Evolutionary conservation across 2,888 invertebrate genomes (phyloP).

Genomic region (Nomada ruficornis): DNA sequence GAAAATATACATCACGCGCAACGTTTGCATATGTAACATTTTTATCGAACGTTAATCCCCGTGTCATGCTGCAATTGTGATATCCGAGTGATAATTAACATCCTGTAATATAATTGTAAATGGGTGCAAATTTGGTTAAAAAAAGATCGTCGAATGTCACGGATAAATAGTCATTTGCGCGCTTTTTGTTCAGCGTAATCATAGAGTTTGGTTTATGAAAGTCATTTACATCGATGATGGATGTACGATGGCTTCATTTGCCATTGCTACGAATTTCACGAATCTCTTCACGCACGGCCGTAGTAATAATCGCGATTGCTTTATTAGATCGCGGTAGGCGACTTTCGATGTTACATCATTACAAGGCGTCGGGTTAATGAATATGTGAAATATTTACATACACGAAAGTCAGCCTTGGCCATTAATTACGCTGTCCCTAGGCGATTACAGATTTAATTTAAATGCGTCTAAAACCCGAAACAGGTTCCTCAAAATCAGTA

Average conservation of each 20-base stretch:
- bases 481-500: no score
- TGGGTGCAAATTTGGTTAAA: neutral
- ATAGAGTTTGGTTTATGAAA: no score
- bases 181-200: no score
- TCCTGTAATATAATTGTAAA: no score
- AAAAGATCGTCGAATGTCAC: neutral
- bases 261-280: neutral
- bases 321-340: neutral
- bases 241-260: neutral
- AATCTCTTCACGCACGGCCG: neutral
- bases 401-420: neutral
- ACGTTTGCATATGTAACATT: neutral
- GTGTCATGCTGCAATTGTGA: neutral
- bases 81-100: neutral
- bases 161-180: no score
- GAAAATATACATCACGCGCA: neutral
- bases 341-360: neutral
- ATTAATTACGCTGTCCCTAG: neutral
- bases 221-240: neutral
- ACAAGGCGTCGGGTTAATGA: conserved; percentile 18
- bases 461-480: no score
- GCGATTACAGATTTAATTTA: no score
- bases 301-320: neutral
- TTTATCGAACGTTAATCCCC: neutral
- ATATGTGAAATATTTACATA: conserved; percentile 27